Base-by-base conservation (phyloP, 2,888 invertebrate species). In the Acanthosepion esculentum region DNA sequence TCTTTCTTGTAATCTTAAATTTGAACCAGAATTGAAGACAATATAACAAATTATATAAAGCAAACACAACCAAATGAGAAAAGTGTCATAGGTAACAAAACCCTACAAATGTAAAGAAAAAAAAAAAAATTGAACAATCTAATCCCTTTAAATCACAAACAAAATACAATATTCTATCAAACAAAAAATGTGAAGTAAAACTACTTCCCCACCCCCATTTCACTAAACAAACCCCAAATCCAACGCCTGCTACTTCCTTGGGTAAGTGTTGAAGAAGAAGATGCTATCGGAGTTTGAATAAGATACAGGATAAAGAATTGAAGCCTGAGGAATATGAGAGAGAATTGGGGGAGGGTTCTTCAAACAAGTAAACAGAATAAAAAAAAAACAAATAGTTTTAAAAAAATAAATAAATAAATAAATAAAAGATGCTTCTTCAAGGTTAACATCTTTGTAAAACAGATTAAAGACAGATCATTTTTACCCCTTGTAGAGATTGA, bases 101-200 rank as follows among this genome's bases (percentile, higher is more conserved):
- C 4, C 78, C 78, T 41, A 33, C 78, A n/a, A 78, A 78, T 15
- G n/a, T 78, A 33, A 78, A n/a, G 78, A n/a, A 78, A 78, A n/a
- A 78, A 8, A 7, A 29, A 78, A 78, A 78, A 33, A 78, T 78
- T 78, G 78, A 33, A 78, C n/a, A 78, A 78, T 78, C 78, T 78
- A 78, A 78, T 78, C 78, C 78, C n/a, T n/a, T 78, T 78, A 78
- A 78, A 78, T 78, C 78, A n/a, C n/a, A 78, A 78, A 78, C n/a
- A 78, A 78, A 78, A 78, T n/a, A 78, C n/a, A 78, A 78, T 78
- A 33, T n/a, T n/a, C n/a, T 78, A 78, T 78, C 78, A 78, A 78
- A 78, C 12, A 4, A n/a, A 78, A 12, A 78, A n/a, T 78, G 78
- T 78, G 78, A 33, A 33, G 78, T 78, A 33, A 78, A 78, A 78